A percentile compares a stretch with the other conserved stretches of the same genome.
Evolutionary conservation across 2,113 vertebrate species (phyloP).

Genomic region (Elaphurus davidianus): DNA sequence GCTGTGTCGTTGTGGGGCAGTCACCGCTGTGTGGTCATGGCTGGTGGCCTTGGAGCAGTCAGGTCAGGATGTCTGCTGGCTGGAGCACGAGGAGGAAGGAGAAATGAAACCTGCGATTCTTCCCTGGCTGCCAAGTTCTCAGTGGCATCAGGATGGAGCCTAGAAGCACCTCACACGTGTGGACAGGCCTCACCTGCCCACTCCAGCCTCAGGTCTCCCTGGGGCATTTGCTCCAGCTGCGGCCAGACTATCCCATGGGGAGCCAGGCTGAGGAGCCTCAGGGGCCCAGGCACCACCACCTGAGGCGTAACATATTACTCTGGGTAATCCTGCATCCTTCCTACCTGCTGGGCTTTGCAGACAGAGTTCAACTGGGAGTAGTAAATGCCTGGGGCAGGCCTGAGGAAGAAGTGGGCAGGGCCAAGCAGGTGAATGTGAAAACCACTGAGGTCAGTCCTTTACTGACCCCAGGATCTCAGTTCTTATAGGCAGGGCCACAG

Average conservation of each 20-base stretch:
- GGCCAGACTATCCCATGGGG: not conserved
- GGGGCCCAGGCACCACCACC: not conserved
- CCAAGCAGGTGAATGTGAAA: rapidly evolving
- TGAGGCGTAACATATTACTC: not conserved
- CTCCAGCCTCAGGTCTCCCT: not conserved
- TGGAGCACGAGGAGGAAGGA: not conserved
- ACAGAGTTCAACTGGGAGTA: too few species aligned
- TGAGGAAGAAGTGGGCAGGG: not conserved
- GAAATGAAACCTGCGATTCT: not conserved
- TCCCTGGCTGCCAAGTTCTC: not conserved
- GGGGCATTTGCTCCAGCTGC: not conserved
- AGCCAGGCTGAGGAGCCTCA: not conserved
- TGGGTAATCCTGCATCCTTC: not conserved
- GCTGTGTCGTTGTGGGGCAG: rapidly evolving
- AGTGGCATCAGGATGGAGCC: not conserved
- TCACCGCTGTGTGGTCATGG: not conserved
- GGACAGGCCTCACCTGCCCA: not conserved
- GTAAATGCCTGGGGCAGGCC: not conserved
- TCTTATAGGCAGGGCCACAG: not conserved
- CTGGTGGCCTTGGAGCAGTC: not conserved
- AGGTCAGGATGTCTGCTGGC: not conserved
- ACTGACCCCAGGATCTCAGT: not conserved
- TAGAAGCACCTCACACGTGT: rapidly evolving
- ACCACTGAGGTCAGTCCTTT: too few species aligned
- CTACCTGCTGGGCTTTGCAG: not conserved